These are phyloP conservation scores for Sardinella longiceps DNA, from an alignment of 2,797 vertebrate species.

Conservation along the genomic window DNA sequence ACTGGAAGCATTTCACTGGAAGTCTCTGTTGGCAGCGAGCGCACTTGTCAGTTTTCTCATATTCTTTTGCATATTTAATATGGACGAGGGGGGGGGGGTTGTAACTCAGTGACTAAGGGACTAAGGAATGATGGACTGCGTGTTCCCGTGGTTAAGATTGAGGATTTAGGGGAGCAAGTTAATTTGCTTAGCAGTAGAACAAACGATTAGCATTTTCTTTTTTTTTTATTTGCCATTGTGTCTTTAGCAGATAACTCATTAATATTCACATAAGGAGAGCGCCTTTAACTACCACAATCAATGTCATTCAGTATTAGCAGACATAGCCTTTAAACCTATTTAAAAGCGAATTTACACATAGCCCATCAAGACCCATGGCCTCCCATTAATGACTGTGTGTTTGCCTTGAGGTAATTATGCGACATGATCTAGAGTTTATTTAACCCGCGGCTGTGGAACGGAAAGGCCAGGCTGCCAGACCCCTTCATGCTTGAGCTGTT, in stretches of 20 bases:
- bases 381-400: background rate
- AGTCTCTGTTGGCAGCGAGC: background rate
- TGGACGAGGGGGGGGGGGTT: background rate
- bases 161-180: background rate
- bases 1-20: background rate
- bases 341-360: constrained; percentile 9
- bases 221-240: background rate
- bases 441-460: constrained; percentile 14
- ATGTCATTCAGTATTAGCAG: constrained; percentile 21
- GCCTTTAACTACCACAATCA: constrained; percentile 10
- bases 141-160: background rate
- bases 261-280: background rate
- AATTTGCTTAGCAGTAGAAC: constrained; percentile 5
- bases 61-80: background rate
- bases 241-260: background rate
- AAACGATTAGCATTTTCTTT: background rate
- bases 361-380: constrained; percentile 4
- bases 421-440: constrained; percentile 29
- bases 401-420: constrained; percentile 2
- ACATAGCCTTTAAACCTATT: constrained; percentile 23
- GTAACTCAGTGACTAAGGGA: background rate
- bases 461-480: background rate
- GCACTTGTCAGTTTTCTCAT: background rate
- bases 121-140: background rate
- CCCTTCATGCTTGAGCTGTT: constrained; percentile 29